These are phyloP conservation scores for Lutraria lutraria DNA, from an alignment of 2,888 invertebrate genomes.

Conservation along the genomic window DNA sequence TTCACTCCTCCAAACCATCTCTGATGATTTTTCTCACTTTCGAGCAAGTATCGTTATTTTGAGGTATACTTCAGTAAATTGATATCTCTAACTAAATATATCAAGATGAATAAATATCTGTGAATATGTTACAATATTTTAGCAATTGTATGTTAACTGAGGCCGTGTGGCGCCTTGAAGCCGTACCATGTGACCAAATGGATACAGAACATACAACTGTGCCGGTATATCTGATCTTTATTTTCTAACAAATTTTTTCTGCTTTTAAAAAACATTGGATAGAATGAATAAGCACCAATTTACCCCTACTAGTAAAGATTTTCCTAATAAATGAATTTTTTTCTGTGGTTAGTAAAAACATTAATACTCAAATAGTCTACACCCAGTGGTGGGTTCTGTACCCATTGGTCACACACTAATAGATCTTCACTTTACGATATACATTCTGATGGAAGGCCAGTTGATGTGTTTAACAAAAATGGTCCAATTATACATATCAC, in stretches of 20 bases:
- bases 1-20: background rate
- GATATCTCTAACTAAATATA: constrained; percentile 19
- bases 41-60: background rate
- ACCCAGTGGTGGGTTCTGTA: too few species aligned
- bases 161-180: background rate
- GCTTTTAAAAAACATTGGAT: too few species aligned
- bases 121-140: background rate
- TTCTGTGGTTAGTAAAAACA: too few species aligned
- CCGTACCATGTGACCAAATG: too few species aligned
- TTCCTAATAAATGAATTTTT: too few species aligned
- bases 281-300: too few species aligned
- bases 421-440: background rate
- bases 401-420: too few species aligned
- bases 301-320: too few species aligned
- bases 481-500: constrained; percentile 18
- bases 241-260: too few species aligned
- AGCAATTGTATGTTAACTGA: background rate
- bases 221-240: too few species aligned
- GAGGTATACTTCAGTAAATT: constrained; percentile 8
- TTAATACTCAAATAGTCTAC: too few species aligned
- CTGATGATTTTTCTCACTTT: background rate
- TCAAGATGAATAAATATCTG: background rate
- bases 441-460: background rate
- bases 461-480: background rate
- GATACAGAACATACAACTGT: too few species aligned